Evolutionary conservation across 92 coral and sea anemone species (phyloP), one percentile per base, ranked within the genome.

Genomic region (Porites cylindrica): DNA sequence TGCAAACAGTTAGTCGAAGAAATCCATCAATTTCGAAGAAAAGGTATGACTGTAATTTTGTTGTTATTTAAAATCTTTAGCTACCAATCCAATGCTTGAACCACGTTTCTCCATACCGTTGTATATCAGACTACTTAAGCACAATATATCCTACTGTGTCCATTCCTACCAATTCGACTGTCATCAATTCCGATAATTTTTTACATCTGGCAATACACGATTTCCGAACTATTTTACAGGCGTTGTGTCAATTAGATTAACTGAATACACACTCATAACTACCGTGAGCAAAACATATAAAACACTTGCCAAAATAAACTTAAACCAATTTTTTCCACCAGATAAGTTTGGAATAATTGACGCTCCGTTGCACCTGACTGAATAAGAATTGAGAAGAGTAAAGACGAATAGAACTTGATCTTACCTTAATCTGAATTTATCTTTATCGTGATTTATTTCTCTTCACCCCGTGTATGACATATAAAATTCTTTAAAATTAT

Each of bases 361-460:
- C 87, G 87, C 79, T 60, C 23, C 19, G 69, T 7, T 74, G 47
- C 87, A 70, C 87, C 72, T 64, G 80, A 83, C 21, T 83, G 73
- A 21, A 14, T 74, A 23, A 73, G 18, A 20, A 24, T 50, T 83
- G 12, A 21, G 53, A 24, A 51, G 6, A 38, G 26, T 8, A 13
- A 51, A 21, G 26, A 19, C 17, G 12, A 53, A 2, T 3, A 21
- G 13, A 10, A 2, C 4, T 38, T 9, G 14, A 12, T 47, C 58
- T 74, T 74, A 83, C 87, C 87, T 73, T 12, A 21, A 2, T 3
- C 13, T 19, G 17, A 66, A 4, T 9, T 72, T 8, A 14, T 19
- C 71, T 64, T 21, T 7, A 21, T 32, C 26, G 3, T 12, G 50
- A 56, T 10, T 26, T 60, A 11, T 52, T 14, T 21, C 10, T 72